Percentiles rank a stretch among this genome's conserved stretches.
phyloP scores from a whole-genome alignment of 2,888 invertebrate species.

The Congeria kusceri region DNA sequence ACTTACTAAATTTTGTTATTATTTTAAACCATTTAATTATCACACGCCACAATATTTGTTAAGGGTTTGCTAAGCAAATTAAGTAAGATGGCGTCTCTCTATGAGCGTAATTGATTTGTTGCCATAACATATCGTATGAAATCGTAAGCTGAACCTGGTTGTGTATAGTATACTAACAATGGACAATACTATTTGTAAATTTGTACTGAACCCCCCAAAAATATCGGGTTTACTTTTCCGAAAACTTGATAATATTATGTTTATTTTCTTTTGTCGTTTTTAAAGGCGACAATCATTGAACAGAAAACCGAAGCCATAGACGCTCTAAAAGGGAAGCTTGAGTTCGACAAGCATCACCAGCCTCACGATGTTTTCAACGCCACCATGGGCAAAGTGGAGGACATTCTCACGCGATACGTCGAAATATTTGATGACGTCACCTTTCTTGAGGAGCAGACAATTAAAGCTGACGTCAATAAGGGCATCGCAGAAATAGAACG shows the following conservation, averaged over 20 bases:
- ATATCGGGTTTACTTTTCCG: no score
- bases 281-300: slow-evolving; percentile 53
- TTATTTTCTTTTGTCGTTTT: background rate
- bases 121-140: no score
- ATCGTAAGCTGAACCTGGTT: no score
- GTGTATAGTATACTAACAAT: no score
- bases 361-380: slow-evolving; percentile 32
- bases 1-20: no score
- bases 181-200: no score
- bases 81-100: no score
- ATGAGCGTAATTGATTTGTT: no score
- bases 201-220: no score
- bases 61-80: no score
- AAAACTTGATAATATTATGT: slow-evolving; percentile 28
- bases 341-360: slow-evolving; percentile 50
- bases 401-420: slow-evolving; percentile 45
- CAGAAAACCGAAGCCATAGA: slow-evolving; percentile 62
- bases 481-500: slow-evolving; percentile 48
- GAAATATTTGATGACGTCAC: slow-evolving; percentile 29
- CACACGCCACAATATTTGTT: no score
- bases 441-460: slow-evolving; percentile 37
- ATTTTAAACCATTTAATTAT: no score
- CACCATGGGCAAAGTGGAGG: slow-evolving; percentile 55
- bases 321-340: slow-evolving; percentile 59
- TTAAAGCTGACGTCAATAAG: slow-evolving; percentile 37